A percentile compares a stretch with the other conserved stretches of the same genome.
phyloP scores from a whole-genome alignment of 2,888 invertebrate species.

The Theodoxus fluviatilis region DNA sequence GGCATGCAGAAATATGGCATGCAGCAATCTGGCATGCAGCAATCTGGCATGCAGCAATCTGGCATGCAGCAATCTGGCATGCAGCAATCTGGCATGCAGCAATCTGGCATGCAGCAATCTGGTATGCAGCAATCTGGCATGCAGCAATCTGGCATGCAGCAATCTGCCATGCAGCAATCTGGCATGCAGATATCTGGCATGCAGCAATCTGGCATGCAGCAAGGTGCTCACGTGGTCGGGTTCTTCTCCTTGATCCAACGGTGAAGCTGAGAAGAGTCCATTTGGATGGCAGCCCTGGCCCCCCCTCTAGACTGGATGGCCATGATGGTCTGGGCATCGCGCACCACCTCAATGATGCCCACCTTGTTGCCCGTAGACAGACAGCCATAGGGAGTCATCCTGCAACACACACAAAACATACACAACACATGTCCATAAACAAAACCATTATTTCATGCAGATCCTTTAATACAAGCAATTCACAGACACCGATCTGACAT shows the following conservation, averaged over 20 bases:
- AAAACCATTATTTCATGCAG: neutral
- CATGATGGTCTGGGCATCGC: slow-evolving; percentile 71
- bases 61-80: too few relatives aligned
- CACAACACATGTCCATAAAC: neutral
- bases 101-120: neutral
- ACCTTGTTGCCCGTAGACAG: slow-evolving; percentile 69
- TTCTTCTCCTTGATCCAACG: slow-evolving; percentile 69
- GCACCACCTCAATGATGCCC: slow-evolving; percentile 70
- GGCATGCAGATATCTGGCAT: neutral
- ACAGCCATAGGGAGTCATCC: slow-evolving; percentile 71
- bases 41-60: too few relatives aligned
- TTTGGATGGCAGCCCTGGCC: slow-evolving; percentile 68
- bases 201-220: neutral
- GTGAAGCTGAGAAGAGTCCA: slow-evolving; percentile 68
- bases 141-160: too few relatives aligned
- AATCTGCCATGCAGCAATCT: neutral
- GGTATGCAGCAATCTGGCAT: neutral
- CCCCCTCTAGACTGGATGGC: slow-evolving; percentile 69
- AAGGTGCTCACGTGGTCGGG: slow-evolving; percentile 47
- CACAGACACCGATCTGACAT: neutral
- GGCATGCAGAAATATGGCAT: too few relatives aligned
- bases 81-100: neutral
- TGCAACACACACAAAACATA: too few relatives aligned
- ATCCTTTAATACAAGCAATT: neutral
- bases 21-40: too few relatives aligned